Evolutionary conservation across 2,113 vertebrate species (phyloP).

Genomic region (Pachyramphus minor): DNA sequence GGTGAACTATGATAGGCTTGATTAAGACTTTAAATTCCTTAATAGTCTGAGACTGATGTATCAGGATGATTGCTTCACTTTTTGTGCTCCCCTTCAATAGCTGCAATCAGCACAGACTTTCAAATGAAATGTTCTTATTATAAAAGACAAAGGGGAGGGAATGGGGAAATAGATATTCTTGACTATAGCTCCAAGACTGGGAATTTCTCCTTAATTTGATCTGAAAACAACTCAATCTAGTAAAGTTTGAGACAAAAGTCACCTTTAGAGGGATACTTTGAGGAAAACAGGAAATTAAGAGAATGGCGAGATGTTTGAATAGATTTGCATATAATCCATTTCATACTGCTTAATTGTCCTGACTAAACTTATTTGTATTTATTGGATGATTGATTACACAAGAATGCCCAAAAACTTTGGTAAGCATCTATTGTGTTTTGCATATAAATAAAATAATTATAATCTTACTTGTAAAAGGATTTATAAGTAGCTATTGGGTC

Average conservation of each 20-base stretch:
- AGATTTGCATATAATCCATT: background rate
- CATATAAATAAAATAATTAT: background rate
- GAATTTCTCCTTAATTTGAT: background rate
- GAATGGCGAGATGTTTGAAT: background rate
- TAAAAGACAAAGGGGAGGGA: background rate
- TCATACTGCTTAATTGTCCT: background rate
- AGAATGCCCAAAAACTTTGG: background rate
- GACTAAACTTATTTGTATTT: background rate
- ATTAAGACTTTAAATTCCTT: constrained; percentile 25
- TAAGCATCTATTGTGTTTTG: background rate
- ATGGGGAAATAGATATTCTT: background rate
- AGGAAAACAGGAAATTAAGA: background rate
- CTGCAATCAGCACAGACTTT: constrained; percentile 16
- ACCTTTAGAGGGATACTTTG: background rate
- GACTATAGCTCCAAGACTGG: background rate
- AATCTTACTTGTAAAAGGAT: background rate
- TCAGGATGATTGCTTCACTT: background rate
- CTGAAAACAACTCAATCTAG: background rate
- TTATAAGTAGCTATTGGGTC: background rate
- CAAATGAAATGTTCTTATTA: constrained; percentile 23
- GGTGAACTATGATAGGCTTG: background rate
- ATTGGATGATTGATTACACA: background rate
- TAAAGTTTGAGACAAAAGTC: background rate
- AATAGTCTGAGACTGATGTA: background rate
- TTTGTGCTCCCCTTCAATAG: background rate